Percentiles rank a stretch among this genome's conserved stretches.
These are phyloP conservation scores for Rhabditoides inermis DNA, from an alignment of 2,888 invertebrate species.

Conservation along the genomic window DNA sequence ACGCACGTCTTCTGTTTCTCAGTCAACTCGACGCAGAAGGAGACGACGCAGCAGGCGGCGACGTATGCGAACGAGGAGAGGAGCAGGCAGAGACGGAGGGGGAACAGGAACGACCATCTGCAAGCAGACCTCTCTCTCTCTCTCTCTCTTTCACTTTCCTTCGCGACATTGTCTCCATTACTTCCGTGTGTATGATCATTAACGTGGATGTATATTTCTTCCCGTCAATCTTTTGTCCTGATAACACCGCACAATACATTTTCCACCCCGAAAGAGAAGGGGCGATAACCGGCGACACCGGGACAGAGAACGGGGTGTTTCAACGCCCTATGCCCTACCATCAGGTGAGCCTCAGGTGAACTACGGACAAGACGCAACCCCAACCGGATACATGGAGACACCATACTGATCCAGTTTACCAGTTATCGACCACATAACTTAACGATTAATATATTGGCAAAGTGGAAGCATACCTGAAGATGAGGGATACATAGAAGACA, in stretches of 20 bases:
- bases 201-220: neutral
- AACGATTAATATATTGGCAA: too few relatives aligned
- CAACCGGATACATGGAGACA: too few relatives aligned
- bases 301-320: too few relatives aligned
- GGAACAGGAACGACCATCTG: slow-evolving; percentile 31
- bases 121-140: slow-evolving; percentile 8
- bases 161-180: neutral
- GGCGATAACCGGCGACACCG: too few relatives aligned
- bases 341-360: too few relatives aligned
- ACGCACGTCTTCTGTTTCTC: slow-evolving; percentile 20
- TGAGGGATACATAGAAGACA: slow-evolving; percentile 17
- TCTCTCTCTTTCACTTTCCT: neutral
- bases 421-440: too few relatives aligned
- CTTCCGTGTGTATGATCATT: too few relatives aligned
- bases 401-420: too few relatives aligned
- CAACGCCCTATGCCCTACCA: too few relatives aligned
- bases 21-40: slow-evolving; percentile 17
- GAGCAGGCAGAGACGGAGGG: slow-evolving; percentile 28
- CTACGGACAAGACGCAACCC: too few relatives aligned
- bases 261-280: too few relatives aligned
- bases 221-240: neutral
- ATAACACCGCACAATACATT: too few relatives aligned
- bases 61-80: slow-evolving; percentile 37
- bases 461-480: slow-evolving; percentile 14
- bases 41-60: slow-evolving; percentile 27